These are phyloP conservation scores for Notiomystis cincta DNA, from an alignment of 2,113 vertebrate species.

Conservation along the genomic window DNA sequence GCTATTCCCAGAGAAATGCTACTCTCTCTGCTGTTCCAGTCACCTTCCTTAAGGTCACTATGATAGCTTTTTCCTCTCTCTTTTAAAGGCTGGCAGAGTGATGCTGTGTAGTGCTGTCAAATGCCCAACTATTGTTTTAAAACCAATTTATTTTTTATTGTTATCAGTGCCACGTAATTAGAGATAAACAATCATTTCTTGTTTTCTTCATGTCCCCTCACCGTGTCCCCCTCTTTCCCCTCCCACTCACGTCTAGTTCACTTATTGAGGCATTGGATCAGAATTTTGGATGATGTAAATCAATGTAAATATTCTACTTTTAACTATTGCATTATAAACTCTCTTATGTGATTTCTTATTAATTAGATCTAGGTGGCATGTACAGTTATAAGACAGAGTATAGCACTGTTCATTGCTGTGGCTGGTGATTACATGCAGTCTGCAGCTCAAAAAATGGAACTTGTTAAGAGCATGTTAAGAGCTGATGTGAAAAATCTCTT, in stretches of 20 bases:
- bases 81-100: background rate
- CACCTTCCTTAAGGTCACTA: background rate
- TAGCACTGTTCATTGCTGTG: background rate
- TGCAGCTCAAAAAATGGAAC: background rate
- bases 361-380: background rate
- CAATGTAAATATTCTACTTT: background rate
- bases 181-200: background rate
- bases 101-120: background rate
- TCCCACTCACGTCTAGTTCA: accelerated
- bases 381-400: background rate
- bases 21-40: background rate
- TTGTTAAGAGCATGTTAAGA: background rate
- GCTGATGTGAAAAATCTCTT: background rate
- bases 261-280: background rate
- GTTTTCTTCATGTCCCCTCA: background rate
- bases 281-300: background rate
- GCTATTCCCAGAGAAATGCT: background rate
- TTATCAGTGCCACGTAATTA: background rate
- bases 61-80: background rate
- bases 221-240: accelerated
- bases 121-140: background rate
- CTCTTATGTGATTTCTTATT: background rate
- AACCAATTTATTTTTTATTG: background rate
- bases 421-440: background rate
- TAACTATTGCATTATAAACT: background rate